phyloP scores from a whole-genome alignment of 1,140 invertebrate genomes.

The Scaptomyza pallida region DNA sequence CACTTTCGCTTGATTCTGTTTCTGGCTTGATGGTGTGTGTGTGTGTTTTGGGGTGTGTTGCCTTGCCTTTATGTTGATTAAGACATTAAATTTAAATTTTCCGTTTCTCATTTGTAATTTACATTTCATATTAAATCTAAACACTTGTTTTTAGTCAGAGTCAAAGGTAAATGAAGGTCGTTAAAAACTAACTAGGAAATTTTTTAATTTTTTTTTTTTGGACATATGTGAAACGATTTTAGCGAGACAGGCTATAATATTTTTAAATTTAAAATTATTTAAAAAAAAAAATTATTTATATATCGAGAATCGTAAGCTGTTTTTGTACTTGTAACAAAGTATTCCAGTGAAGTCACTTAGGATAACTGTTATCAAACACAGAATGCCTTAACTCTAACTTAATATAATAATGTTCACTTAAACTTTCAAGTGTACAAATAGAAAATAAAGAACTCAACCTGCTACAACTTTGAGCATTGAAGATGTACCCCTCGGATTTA shows the following conservation, averaged over 20 bases:
- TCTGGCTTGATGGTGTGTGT: constrained; percentile 12
- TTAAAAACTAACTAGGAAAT: neutral
- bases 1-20: constrained; percentile 54
- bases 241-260: no score
- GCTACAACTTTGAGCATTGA: constrained; percentile 16
- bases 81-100: constrained; percentile 55
- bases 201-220: no score
- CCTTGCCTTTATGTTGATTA: constrained; percentile 29
- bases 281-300: no score
- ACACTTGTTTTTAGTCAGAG: neutral
- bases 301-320: no score
- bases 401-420: constrained; percentile 2
- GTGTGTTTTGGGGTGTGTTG: constrained; percentile 10
- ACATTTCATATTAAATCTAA: constrained; percentile 35
- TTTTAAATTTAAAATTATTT: no score
- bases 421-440: constrained; percentile 5
- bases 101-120: constrained; percentile 28
- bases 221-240: no score
- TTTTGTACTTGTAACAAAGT: no score
- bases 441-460: neutral
- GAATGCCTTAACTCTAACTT: neutral
- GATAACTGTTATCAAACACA: no score
- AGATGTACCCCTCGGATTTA: constrained; percentile 10
- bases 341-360: no score
- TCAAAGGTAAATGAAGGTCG: constrained; percentile 12